These are phyloP conservation scores for Volucella inanis DNA, from an alignment of 2,888 invertebrate genomes.

Conservation along the genomic window DNA sequence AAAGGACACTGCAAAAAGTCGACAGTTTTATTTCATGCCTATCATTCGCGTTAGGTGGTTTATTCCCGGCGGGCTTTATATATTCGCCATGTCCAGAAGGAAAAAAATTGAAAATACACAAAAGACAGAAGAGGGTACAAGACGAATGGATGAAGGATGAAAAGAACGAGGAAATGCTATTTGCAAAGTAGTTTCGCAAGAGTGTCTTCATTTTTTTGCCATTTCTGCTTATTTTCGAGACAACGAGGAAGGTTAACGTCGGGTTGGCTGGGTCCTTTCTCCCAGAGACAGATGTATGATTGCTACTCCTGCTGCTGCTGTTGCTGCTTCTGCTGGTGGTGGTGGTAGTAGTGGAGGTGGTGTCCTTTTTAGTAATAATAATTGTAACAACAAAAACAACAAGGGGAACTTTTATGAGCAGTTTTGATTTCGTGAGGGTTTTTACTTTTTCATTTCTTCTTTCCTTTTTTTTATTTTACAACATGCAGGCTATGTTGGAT, in stretches of 20 bases:
- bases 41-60: conserved; percentile 72
- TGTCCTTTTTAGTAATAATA: conserved; percentile 47
- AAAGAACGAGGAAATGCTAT: conserved; percentile 66
- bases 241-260: not conserved
- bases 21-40: conserved; percentile 74
- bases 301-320: conserved; percentile 17
- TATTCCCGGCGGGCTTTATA: conserved; percentile 52
- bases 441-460: not conserved
- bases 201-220: conserved; percentile 37
- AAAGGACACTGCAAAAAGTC: conserved; percentile 66
- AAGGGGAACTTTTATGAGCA: conserved; percentile 49
- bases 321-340: too few species aligned
- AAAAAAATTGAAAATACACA: not conserved
- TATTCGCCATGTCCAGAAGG: conserved; percentile 51
- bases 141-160: conserved; percentile 27
- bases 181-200: conserved; percentile 63
- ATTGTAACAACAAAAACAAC: conserved; percentile 58
- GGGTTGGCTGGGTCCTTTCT: not conserved
- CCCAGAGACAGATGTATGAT: conserved; percentile 38
- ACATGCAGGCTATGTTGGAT: too few species aligned
- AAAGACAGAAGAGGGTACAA: conserved; percentile 20
- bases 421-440: conserved; percentile 47
- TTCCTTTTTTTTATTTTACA: not conserved
- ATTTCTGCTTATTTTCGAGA: conserved; percentile 1
- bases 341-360: not conserved